phyloP scores from a whole-genome alignment of 1,140 invertebrate species.

The Drosophila busckii region DNA sequence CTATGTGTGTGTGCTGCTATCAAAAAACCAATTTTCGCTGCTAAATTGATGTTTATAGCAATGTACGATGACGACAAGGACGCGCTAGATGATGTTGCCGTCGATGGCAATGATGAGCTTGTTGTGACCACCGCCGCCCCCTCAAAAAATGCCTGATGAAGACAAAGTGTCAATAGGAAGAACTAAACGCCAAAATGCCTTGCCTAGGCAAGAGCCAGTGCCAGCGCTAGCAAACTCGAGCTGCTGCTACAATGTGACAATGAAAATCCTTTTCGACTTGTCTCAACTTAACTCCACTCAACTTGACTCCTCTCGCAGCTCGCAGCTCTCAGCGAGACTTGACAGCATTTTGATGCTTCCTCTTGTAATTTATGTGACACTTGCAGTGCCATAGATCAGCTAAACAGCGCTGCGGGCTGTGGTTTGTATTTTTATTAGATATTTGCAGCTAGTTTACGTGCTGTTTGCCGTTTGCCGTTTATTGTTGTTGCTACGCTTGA shows the following conservation, averaged over 20 bases:
- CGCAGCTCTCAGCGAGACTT: constrained; percentile 30
- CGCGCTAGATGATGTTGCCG: constrained; percentile 31
- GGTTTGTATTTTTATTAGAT: constrained; percentile 49
- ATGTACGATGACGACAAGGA: constrained; percentile 61
- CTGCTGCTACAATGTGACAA: constrained; percentile 36
- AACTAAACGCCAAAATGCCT: constrained; percentile 61
- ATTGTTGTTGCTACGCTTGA: constrained; percentile 57
- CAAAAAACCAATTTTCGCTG: constrained; percentile 75
- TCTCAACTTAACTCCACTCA: constrained; percentile 21
- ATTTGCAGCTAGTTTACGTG: constrained; percentile 35
- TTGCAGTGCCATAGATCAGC: constrained; percentile 68
- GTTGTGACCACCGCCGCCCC: constrained; percentile 42
- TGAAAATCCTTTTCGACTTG: constrained; percentile 58
- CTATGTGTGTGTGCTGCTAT: constrained; percentile 44
- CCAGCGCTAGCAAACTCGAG: constrained; percentile 1
- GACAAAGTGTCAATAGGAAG: constrained; percentile 69
- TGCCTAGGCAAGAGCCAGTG: constrained; percentile 24
- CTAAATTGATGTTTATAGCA: constrained; percentile 76
- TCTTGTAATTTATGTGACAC: constrained; percentile 76
- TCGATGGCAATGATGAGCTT: constrained; percentile 67
- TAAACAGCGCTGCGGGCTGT: constrained; percentile 9
- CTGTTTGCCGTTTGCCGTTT: too few relatives aligned
- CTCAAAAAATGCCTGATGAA: constrained; percentile 42
- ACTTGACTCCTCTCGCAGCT: constrained; percentile 17
- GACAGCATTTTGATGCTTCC: constrained; percentile 73